Evolutionary conservation across 2,113 vertebrate genomes (phyloP).

Genomic region (Psittacula cyanocephala): DNA sequence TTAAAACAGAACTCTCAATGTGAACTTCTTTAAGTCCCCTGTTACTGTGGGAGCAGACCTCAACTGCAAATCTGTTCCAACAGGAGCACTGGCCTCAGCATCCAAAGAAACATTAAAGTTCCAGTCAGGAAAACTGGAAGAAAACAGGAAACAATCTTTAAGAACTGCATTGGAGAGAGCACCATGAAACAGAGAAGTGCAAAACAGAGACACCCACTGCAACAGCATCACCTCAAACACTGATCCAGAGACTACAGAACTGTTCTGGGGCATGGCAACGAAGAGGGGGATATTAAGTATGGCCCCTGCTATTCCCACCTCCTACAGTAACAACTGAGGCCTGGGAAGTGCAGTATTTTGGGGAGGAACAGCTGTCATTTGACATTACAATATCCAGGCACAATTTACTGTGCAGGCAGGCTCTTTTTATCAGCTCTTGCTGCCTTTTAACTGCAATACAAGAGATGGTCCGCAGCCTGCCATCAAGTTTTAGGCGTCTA

Average conservation of each 20-base stretch:
- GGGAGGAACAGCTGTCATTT: not conserved
- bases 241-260: not conserved
- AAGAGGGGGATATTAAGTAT: too few species aligned
- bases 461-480: fast-evolving
- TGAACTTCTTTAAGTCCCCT: not conserved
- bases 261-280: not conserved
- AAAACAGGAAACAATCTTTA: not conserved
- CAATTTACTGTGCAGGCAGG: fast-evolving
- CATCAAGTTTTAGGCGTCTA: not conserved
- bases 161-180: not conserved
- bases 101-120: fast-evolving
- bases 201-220: not conserved
- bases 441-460: not conserved
- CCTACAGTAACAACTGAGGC: not conserved
- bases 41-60: not conserved
- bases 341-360: not conserved
- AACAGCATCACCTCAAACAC: too few species aligned
- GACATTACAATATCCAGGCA: not conserved
- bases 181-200: too few species aligned
- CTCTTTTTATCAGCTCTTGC: not conserved
- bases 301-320: not conserved
- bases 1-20: not conserved
- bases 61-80: not conserved
- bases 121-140: not conserved
- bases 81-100: not conserved